Evolutionary conservation across 2,888 invertebrate species (phyloP).

Genomic region (Biston betularia): DNA sequence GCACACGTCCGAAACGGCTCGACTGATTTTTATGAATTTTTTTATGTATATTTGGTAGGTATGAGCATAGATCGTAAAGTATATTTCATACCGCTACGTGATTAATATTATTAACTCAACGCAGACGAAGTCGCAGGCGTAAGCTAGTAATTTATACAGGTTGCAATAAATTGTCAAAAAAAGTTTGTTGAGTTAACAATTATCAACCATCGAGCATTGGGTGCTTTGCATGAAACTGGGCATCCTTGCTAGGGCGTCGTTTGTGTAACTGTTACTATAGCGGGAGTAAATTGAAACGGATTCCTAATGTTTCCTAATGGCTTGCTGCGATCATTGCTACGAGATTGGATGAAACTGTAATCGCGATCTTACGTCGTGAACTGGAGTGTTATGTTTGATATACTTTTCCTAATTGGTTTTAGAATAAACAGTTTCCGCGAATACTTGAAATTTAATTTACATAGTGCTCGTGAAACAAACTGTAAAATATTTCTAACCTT

Average conservation of each 20-base stretch:
- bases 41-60: too few relatives aligned
- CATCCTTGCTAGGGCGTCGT: slow-evolving; percentile 11
- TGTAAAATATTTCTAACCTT: neutral
- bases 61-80: too few relatives aligned
- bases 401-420: slow-evolving; percentile 8
- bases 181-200: neutral
- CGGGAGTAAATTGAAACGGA: slow-evolving; percentile 26
- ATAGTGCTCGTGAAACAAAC: neutral
- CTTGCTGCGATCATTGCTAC: slow-evolving; percentile 21
- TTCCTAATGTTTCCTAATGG: slow-evolving; percentile 23
- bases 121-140: too few relatives aligned
- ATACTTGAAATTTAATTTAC: neutral
- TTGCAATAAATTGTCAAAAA: too few relatives aligned
- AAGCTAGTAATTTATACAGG: too few relatives aligned
- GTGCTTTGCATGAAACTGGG: neutral
- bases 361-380: slow-evolving; percentile 10
- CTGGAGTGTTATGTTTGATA: slow-evolving; percentile 3
- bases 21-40: too few relatives aligned
- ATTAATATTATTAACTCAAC: too few relatives aligned
- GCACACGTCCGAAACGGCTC: too few relatives aligned
- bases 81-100: too few relatives aligned
- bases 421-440: slow-evolving; percentile 1
- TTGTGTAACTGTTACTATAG: slow-evolving; percentile 10
- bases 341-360: slow-evolving; percentile 26
- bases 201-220: neutral